Conservation (phyloP, 1,140 invertebrate species). For the Pentalonia nigronervosa region DNA sequence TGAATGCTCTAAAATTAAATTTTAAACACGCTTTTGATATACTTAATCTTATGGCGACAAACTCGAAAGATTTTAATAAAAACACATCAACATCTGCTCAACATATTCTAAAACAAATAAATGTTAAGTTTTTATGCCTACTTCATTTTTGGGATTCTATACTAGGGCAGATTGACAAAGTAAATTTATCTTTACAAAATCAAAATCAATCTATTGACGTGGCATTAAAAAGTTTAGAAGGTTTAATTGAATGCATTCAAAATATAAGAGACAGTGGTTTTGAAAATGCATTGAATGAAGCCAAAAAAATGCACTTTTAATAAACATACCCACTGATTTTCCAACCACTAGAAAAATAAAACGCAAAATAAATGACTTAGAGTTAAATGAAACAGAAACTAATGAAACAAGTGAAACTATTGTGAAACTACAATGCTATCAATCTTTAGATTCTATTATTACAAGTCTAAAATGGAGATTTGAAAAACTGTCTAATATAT, state of each 20-base stretch:
- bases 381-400: no score
- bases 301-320: slow-evolving; percentile 19
- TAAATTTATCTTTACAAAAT: slow-evolving; percentile 34
- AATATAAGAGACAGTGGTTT: not conserved
- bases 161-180: slow-evolving; percentile 20
- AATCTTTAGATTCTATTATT: no score
- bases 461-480: no score
- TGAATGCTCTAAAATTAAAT: slow-evolving; percentile 28
- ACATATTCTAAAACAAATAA: slow-evolving; percentile 33
- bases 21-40: not conserved
- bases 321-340: not conserved
- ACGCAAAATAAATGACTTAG: not conserved
- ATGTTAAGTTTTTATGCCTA: not conserved
- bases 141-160: slow-evolving; percentile 38
- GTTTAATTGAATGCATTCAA: not conserved
- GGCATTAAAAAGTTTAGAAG: no score
- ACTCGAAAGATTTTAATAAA: slow-evolving; percentile 14
- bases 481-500: no score
- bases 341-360: slow-evolving; percentile 3
- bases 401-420: no score
- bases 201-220: slow-evolving; percentile 20
- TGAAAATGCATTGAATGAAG: slow-evolving; percentile 32
- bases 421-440: no score
- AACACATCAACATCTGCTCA: slow-evolving; percentile 33
- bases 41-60: not conserved